These are phyloP conservation scores for Odontamblyopus lacepedii DNA, from an alignment of 2,797 vertebrate species.

Conservation along the genomic window DNA sequence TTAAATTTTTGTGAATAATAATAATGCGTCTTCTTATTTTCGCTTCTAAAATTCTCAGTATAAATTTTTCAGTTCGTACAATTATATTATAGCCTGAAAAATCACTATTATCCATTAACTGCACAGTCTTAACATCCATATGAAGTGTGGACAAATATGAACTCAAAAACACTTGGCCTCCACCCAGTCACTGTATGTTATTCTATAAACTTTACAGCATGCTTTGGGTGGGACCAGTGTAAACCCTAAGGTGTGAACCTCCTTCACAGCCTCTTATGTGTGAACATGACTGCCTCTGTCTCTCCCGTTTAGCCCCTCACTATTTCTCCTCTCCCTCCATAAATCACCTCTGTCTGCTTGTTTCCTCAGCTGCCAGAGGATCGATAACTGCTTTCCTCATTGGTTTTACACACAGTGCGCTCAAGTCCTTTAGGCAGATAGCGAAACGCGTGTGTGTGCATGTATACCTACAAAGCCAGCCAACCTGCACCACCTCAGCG, in stretches of 20 bases:
- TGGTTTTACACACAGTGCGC: conserved; percentile 53
- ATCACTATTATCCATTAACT: background rate
- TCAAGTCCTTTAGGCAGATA: conserved; percentile 63
- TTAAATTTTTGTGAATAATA: too few relatives aligned
- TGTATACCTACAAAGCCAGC: conserved; percentile 47
- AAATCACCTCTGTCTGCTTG: conserved; percentile 68
- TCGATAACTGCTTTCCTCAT: conserved; percentile 81
- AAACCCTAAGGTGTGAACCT: background rate
- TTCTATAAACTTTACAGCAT: background rate
- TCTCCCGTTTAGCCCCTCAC: conserved; percentile 31
- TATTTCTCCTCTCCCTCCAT: conserved; percentile 56
- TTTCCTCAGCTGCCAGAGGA: conserved; percentile 72
- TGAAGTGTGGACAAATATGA: background rate
- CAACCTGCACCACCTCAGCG: conserved; percentile 18
- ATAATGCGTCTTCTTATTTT: too few relatives aligned
- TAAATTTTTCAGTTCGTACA: background rate
- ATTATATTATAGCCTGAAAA: background rate
- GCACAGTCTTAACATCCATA: too few relatives aligned
- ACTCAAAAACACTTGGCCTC: background rate
- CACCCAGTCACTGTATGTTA: background rate
- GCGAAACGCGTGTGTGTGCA: conserved; percentile 18
- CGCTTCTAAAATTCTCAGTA: background rate
- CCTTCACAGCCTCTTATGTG: conserved; percentile 10
- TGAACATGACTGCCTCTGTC: background rate
- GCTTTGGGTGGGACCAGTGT: background rate